A percentile compares a stretch with the other conserved stretches of the same genome.
These are phyloP conservation scores for Drosophila parabipectinata DNA, from an alignment of 1,140 invertebrate species.

Conservation along the genomic window DNA sequence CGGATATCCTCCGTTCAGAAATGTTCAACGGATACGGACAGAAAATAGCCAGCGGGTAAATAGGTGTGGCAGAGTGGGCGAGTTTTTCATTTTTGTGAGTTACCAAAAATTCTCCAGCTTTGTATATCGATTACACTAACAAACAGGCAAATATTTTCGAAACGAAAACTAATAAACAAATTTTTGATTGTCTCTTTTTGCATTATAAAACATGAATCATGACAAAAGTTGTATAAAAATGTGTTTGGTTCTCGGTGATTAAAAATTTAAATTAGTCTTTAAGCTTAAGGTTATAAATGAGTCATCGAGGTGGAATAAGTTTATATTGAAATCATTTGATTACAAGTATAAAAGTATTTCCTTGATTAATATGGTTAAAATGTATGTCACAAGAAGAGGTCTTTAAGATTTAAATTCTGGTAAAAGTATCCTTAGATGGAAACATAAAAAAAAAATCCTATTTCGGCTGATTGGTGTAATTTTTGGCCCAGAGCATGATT, in stretches of 20 bases:
- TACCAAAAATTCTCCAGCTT: conserved; percentile 1
- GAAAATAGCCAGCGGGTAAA: conserved; percentile 41
- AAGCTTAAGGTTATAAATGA: conserved; percentile 3
- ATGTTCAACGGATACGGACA: conserved; percentile 11
- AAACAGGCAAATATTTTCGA: conserved; percentile 10
- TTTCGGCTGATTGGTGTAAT: background rate
- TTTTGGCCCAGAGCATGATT: conserved; percentile 13
- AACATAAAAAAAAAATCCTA: no score
- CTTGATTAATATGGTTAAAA: no score
- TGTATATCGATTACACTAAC: conserved; percentile 12
- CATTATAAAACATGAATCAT: conserved; percentile 25
- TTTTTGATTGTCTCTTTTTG: conserved; percentile 13
- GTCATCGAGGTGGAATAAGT: conserved; percentile 2
- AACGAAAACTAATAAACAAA: conserved; percentile 9
- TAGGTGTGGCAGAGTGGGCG: conserved; percentile 26
- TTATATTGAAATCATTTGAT: background rate
- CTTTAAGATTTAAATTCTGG: no score
- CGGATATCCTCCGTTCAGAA: conserved; percentile 22
- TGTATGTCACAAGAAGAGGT: no score
- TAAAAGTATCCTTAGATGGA: no score
- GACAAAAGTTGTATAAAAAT: background rate
- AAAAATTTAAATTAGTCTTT: conserved; percentile 13
- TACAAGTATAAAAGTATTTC: no score
- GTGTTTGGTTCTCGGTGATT: background rate
- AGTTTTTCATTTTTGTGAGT: conserved; percentile 3